Evolutionary conservation across 2,797 vertebrate species (phyloP).

Genomic region (Mallotus villosus): DNA sequence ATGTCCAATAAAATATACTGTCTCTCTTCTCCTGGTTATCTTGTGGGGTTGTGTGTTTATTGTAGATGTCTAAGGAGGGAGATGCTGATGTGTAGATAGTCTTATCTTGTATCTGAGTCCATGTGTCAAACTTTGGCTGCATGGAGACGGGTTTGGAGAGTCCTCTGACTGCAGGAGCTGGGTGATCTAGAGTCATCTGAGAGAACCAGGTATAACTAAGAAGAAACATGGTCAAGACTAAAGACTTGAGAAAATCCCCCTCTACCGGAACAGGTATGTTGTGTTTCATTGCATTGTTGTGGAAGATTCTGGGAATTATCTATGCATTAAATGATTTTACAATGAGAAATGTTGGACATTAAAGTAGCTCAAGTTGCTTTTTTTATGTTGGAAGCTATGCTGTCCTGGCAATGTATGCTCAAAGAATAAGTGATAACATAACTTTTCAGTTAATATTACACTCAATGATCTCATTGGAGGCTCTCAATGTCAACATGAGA

Average conservation of each 20-base stretch:
- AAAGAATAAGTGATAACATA: too few relatives aligned
- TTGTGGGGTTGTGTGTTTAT: background rate
- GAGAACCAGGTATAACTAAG: background rate
- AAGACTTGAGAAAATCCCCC: constrained; percentile 1
- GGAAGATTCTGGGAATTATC: background rate
- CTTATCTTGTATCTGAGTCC: constrained; percentile 23
- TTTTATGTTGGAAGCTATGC: background rate
- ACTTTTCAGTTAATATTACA: too few relatives aligned
- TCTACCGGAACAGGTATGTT: constrained; percentile 19
- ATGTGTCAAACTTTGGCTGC: constrained; percentile 7
- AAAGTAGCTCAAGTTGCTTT: background rate
- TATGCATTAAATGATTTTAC: too few relatives aligned
- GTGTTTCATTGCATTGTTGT: background rate
- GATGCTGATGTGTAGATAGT: background rate
- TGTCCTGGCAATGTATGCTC: background rate
- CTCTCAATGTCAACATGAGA: constrained; percentile 8
- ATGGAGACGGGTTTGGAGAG: background rate
- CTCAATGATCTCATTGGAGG: too few relatives aligned
- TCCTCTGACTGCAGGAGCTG: background rate
- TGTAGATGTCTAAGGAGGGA: background rate
- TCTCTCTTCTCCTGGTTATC: background rate
- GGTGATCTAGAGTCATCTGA: background rate
- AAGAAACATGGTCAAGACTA: constrained; percentile 23
- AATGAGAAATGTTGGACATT: background rate
- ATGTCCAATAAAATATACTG: background rate